Percentiles rank a stretch among this genome's conserved stretches.
Conservation (phyloP, 30 jellyfish, hydroid and myxozoan genomes). For the Nemopilema nomurai region DNA sequence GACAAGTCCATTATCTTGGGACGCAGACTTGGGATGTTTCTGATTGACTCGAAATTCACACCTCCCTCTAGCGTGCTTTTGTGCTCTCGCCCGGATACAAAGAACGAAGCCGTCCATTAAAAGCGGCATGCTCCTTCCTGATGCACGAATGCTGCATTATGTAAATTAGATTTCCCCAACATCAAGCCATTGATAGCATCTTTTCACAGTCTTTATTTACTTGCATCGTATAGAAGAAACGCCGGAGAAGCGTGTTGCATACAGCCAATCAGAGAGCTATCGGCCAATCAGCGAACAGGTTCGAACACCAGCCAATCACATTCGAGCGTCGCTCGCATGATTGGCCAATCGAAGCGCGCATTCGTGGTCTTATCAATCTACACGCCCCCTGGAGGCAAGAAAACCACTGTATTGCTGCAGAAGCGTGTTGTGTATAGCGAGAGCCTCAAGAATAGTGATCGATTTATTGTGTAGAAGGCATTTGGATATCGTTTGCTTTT, state of each 20-base stretch:
- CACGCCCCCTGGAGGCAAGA: slow-evolving; percentile 55
- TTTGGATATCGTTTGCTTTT: background rate
- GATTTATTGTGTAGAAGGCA: background rate
- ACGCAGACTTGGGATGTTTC: background rate
- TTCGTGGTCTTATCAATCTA: slow-evolving; percentile 36
- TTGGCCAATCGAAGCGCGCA: slow-evolving; percentile 58
- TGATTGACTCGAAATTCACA: background rate
- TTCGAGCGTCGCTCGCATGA: slow-evolving; percentile 66
- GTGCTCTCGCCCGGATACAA: background rate
- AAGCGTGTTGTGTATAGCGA: slow-evolving; percentile 1
- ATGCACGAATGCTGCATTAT: slow-evolving; percentile 47
- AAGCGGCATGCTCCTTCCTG: slow-evolving; percentile 19
- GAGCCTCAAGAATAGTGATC: background rate
- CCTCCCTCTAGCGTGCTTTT: background rate
- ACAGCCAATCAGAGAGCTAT: slow-evolving; percentile 26
- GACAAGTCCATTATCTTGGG: background rate
- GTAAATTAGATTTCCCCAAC: slow-evolving; percentile 21
- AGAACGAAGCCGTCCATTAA: background rate
- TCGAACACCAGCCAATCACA: slow-evolving; percentile 53
- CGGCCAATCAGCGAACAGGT: slow-evolving; percentile 29
- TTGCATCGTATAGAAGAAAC: slow-evolving; percentile 50
- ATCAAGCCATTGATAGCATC: slow-evolving; percentile 42
- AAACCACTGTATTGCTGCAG: background rate
- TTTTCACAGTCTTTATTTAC: slow-evolving; percentile 17
- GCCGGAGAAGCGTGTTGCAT: slow-evolving; percentile 57